Evolutionary conservation across 2,888 invertebrate species (phyloP), one percentile per base, ranked within the genome.

Genomic region (Cylloceria caligata): DNA sequence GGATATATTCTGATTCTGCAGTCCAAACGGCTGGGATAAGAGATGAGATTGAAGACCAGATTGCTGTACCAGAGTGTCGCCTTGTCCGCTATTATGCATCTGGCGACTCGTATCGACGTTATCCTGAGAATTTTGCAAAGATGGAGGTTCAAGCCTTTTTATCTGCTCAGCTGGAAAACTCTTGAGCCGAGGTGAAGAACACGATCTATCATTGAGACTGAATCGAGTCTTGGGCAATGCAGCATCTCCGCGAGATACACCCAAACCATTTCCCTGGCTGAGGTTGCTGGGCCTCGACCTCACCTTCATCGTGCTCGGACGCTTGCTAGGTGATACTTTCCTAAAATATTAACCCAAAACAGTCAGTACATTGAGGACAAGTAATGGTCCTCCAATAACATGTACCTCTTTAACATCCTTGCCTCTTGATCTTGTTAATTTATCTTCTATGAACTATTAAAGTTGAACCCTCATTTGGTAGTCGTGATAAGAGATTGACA

Each of bases 141-240:
- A 79, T 1, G 85, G 69, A 36, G 62, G 78, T 9, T 86, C 78
- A 0, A 86, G 47, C 64, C 83, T 87, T 27, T 85, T 88, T 0
- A 90, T 86, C 42, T 84, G 86, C 74, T 91, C 91, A 0, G 88
- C 86, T 1, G 91, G 91, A 64, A 91, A 91, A 75, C 80, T 85
- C 69, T 89, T 90, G 3, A 90, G 71, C 67, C 90, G 86, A 6
- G 91, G 85, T 2, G 88, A 88, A 7, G 83, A 86, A 47, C 16
- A 74, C 9, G 86, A 74, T 27, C 77, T 67, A n/a, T 88, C 85
- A 7, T 80, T 84, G 3, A 80, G 55, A n/a, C 9, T 85, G 64
- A 88, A 86, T 45, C 85, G 84, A 0, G 86, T 88, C 79, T 88
- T 90, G 1, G 88, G 87, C 1, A 16, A 64, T 39, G 30, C n/a